Evolutionary conservation across 2,888 invertebrate species (phyloP).

Genomic region (Tetanocera ferruginea): DNA sequence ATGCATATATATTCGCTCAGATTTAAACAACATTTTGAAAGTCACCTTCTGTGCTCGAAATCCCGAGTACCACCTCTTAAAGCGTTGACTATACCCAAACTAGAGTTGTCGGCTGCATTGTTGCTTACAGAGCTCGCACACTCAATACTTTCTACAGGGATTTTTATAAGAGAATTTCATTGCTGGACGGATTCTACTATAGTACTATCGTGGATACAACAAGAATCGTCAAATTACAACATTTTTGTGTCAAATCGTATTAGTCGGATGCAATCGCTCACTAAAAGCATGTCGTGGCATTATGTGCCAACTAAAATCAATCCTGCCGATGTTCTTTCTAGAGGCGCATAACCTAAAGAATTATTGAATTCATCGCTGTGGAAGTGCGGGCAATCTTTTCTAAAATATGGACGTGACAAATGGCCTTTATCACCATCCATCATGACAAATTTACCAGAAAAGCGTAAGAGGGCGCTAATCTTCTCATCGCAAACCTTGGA

Average conservation of each 20-base stretch:
- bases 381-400: too few species aligned
- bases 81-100: not conserved
- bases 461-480: too few species aligned
- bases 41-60: not conserved
- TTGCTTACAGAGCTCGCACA: not conserved
- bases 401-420: too few species aligned
- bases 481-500: too few species aligned
- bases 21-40: not conserved
- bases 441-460: too few species aligned
- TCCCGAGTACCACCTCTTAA: not conserved
- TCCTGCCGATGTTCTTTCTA: not conserved
- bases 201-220: not conserved
- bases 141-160: not conserved
- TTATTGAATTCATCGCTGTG: too few species aligned
- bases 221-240: not conserved
- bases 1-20: not conserved
- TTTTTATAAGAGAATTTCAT: not conserved
- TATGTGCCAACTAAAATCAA: not conserved
- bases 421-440: too few species aligned
- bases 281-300: not conserved
- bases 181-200: not conserved
- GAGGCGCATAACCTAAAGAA: not conserved
- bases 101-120: too few species aligned
- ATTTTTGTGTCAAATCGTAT: not conserved
- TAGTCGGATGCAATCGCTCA: not conserved